Evolutionary conservation across 2,113 vertebrate species (phyloP), one percentile per base, ranked within the genome.

Genomic region (Menura novaehollandiae): DNA sequence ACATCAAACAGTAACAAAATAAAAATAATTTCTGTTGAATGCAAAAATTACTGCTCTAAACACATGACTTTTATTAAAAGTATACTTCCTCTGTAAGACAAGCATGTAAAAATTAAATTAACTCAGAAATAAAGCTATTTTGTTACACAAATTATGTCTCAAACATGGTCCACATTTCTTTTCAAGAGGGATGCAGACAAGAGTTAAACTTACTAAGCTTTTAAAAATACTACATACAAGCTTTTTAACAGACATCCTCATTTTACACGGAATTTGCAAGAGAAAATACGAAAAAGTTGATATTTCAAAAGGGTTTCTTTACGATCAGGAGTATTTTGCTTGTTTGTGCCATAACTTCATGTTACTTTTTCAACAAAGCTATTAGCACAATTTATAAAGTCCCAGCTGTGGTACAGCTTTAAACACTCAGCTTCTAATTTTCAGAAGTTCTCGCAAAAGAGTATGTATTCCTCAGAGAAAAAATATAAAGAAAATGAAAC

Each of bases 91-190:
- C 77, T 56, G 81, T 73, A 95, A 90, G 60, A 96, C 84, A 91
- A 94, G 91, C 92, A 96, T 82, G 69, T 66, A 96, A 96, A 96
- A 97, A 96, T 97, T 96, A 80, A 96, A 95, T 96, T 95, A 97
- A 73, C 81, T 96, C 83, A 84, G 73, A 97, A 97, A 97, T 91
- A 96, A 92, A 96, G 95, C 74, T 96, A 96, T 97, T 97, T 94
- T 92, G 95, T 92, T 97, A 93, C 85, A 94, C 89, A 91, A 96
- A 97, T 91, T 95, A 91, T 88, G 78, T 60, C 85, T 89, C 71
- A 97, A 96, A 91, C 72, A 73, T 64, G 71, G 80, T 91, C 69
- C 82, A 92, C 75, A 95, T 96, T 97, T 94, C 84, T 94, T 71
- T 94, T 74, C 85, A 81, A 93, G 81, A 85, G n/a, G 41, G 64